Conservation (phyloP, 2,888 invertebrate genomes). For the Morpho helenor region DNA sequence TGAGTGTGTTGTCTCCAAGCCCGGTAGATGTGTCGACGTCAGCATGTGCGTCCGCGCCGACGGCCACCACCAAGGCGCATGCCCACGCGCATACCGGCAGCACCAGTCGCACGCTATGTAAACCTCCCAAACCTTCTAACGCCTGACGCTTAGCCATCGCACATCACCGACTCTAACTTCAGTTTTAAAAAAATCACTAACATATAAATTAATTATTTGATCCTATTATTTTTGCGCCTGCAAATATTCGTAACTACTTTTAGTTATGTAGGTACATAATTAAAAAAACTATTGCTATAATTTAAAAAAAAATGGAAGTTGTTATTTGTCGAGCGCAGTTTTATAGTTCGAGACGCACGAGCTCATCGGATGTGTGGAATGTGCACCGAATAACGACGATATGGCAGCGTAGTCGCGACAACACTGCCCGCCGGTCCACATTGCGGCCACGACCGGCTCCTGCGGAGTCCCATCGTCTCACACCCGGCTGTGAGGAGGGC, state of each 20-base stretch:
- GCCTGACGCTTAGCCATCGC: conserved; percentile 62
- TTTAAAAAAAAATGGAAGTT: conserved; percentile 9
- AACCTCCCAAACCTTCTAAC: conserved; percentile 32
- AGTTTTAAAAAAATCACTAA: conserved; percentile 24
- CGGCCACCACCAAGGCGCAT: conserved; percentile 55
- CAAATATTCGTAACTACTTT: conserved; percentile 2
- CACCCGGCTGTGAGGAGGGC: conserved; percentile 66
- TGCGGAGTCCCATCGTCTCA: conserved; percentile 60
- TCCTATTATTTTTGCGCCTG: neutral
- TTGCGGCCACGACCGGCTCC: conserved; percentile 65
- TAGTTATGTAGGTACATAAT: neutral
- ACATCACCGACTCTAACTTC: conserved; percentile 59
- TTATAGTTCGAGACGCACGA: conserved; percentile 32
- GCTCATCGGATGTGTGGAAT: conserved; percentile 27
- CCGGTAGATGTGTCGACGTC: conserved; percentile 74
- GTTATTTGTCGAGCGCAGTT: conserved; percentile 21
- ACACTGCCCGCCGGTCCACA: conserved; percentile 62
- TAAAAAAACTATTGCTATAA: conserved; percentile 7
- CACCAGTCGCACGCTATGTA: conserved; percentile 39
- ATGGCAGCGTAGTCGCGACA: conserved; percentile 57
- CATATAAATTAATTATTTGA: conserved; percentile 4
- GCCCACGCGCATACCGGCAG: conserved; percentile 65
- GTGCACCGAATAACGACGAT: conserved; percentile 39
- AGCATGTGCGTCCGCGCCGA: conserved; percentile 49
- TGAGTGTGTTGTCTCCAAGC: conserved; percentile 67